These are phyloP conservation scores for Platerodrilus igneus DNA, from an alignment of 2,888 invertebrate genomes.

Conservation along the genomic window DNA sequence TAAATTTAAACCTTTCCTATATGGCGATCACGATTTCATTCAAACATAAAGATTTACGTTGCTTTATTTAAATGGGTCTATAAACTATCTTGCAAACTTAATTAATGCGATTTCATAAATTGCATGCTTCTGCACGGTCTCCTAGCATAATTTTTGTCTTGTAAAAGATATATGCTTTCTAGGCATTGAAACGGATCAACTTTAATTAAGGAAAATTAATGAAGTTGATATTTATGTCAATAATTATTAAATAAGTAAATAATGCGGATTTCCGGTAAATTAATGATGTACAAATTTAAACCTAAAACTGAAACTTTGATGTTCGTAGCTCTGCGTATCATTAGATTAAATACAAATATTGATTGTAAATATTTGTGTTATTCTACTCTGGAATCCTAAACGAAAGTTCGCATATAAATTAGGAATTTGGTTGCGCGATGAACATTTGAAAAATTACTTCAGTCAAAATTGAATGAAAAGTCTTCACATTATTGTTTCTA, in stretches of 20 bases:
- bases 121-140: constrained; percentile 27
- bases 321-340: constrained; percentile 22
- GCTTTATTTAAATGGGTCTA: constrained; percentile 45
- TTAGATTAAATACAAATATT: constrained; percentile 29
- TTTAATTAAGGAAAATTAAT: constrained; percentile 18
- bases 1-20: constrained; percentile 45
- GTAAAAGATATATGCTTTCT: constrained; percentile 7
- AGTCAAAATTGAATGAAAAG: no score
- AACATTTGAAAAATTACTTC: no score
- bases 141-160: constrained; percentile 5
- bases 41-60: constrained; percentile 44
- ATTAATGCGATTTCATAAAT: constrained; percentile 29
- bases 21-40: constrained; percentile 45
- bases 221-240: constrained; percentile 11
- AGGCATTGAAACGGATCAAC: neutral
- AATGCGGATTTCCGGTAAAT: constrained; percentile 15
- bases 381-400: no score
- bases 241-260: constrained; percentile 18
- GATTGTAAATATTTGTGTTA: constrained; percentile 26
- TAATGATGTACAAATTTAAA: constrained; percentile 14
- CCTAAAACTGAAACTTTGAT: constrained; percentile 24
- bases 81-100: constrained; percentile 39
- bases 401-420: no score
- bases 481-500: no score
- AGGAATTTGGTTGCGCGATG: no score